Evolutionary conservation across 2,113 vertebrate species (phyloP).

Genomic region (Notarius quadriscutis): DNA sequence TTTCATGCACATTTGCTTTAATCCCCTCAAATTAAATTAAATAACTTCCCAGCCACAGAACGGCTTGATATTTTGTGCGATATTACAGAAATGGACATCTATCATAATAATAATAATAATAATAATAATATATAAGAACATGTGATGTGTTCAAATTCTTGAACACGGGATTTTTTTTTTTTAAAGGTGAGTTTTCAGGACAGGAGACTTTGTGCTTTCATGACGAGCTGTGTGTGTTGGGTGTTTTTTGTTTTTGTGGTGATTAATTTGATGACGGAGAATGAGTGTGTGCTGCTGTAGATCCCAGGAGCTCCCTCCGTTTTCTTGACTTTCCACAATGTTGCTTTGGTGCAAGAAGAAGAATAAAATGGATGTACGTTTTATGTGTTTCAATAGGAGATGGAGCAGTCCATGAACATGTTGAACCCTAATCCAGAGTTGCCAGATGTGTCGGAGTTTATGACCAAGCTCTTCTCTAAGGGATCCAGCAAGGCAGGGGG

Average conservation of each 20-base stretch:
- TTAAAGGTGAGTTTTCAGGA: not conserved
- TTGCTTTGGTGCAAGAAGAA: not conserved
- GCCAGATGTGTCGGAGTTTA: conserved; percentile 97
- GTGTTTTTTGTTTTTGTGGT: too few relatives aligned
- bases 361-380: not conserved
- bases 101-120: not conserved
- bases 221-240: not conserved
- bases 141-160: not conserved
- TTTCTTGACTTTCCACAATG: not conserved
- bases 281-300: not conserved
- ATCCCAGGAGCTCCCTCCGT: not conserved
- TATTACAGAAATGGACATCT: too few relatives aligned
- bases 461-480: conserved; percentile 99
- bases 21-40: too few relatives aligned
- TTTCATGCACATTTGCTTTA: too few relatives aligned
- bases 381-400: conserved; percentile 77
- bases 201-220: too few relatives aligned
- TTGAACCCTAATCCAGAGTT: conserved; percentile 97
- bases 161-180: not conserved
- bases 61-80: too few relatives aligned
- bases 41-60: too few relatives aligned
- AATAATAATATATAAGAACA: not conserved
- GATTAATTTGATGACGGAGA: not conserved
- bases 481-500: conserved; percentile 87
- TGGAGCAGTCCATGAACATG: conserved; percentile 99